These are phyloP conservation scores for Timema cristinae DNA, from an alignment of 2,888 invertebrate genomes.

Conservation along the genomic window DNA sequence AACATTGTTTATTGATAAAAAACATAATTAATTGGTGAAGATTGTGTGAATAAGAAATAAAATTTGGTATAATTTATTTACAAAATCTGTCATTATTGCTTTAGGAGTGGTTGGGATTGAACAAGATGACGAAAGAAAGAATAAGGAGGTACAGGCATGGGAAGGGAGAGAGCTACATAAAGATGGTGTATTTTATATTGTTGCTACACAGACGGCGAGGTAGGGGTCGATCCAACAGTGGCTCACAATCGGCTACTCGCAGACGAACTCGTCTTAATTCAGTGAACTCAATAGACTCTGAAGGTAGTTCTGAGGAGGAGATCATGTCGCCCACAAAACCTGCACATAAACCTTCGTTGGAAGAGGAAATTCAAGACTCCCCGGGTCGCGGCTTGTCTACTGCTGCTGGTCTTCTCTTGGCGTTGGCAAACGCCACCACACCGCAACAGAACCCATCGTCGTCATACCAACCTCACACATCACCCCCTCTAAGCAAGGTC, in stretches of 20 bases:
- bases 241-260: conserved; percentile 36
- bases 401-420: conserved; percentile 56
- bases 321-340: too few species aligned
- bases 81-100: too few species aligned
- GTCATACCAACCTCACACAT: conserved; percentile 23
- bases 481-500: conserved; percentile 27
- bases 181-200: background rate
- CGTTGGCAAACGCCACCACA: conserved; percentile 48
- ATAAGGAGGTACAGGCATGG: too few species aligned
- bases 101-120: too few species aligned
- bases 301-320: conserved; percentile 7
- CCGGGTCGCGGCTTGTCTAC: conserved; percentile 38
- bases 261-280: background rate
- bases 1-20: too few species aligned
- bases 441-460: conserved; percentile 18
- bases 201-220: background rate
- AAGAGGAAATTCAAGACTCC: background rate
- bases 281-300: conserved; percentile 9
- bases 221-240: conserved; percentile 62
- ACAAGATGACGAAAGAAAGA: too few species aligned
- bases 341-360: background rate
- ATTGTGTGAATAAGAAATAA: too few species aligned
- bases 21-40: too few species aligned
- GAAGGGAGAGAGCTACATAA: too few species aligned
- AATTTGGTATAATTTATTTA: too few species aligned